Base-by-base conservation (phyloP, 2,888 invertebrate species). In the Falcaria lacertinaria region DNA sequence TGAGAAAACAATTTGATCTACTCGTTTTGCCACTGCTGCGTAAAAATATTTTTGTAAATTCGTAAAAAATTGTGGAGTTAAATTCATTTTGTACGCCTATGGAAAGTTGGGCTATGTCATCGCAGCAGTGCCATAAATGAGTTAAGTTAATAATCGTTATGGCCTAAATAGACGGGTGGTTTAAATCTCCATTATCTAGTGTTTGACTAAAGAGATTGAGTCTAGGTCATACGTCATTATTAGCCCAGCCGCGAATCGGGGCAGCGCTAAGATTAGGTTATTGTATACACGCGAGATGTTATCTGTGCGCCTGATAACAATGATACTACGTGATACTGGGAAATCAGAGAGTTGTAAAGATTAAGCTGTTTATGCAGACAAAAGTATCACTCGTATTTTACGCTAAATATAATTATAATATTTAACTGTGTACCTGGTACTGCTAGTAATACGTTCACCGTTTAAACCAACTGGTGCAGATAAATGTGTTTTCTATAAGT, bases 161-260 rank as follows among this genome's bases (percentile, higher is more conserved):
- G 66, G 52, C 72, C 70, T 68, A 58, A 64, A 69, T 69, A 62
- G 52, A 48, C 46, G 52, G 52, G 55, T 46, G 47, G 55, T 55
- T 60, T 75, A 80, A 81, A 80, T 78, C 78, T 78, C 64, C 54
- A 52, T 78, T 85, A 84, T 84, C 82, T 68, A 50, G 46, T 83
- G 81, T 83, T 81, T 80, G 69, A 74, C 50, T 54, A 66, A 66
- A 63, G 67, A 75, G 72, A 78, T 73, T 65, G 62, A 75, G 79
- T 73, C 70, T 80, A 82, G 83, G 76, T 73, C 71, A 74, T 75
- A 85, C 82, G 81, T 82, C 81, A 80, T 77, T 78, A 76, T 77
- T 76, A 78, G 76, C 69, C 81, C 74, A 80, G 76, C 67, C 69
- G 52, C 62, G 64, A 83, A 73, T 67, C 74, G 66, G 83, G 83